Base-by-base conservation (phyloP, 2,888 invertebrate species). In the Acheta domesticus region DNA sequence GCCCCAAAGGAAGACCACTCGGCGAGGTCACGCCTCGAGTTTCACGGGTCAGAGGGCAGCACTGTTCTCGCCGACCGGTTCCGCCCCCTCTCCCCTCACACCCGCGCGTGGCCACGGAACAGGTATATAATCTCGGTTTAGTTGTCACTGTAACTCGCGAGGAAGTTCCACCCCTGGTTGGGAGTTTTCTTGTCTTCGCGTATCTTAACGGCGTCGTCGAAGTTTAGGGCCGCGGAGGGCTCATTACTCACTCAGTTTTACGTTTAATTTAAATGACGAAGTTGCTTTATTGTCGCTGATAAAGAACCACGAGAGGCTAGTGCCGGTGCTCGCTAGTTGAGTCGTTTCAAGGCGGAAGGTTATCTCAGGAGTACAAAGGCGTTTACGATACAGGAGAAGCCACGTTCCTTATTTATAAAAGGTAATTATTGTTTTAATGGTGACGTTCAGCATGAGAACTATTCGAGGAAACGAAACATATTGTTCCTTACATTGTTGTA, bases 21-120 rank as follows among this genome's bases (percentile, higher is more conserved):
- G 62, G 14, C 16, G 16, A 62, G 62, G 62, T 14, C n/a, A 14
- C 14, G 62, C 62, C 14, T 62, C 16, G n/a, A 62, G 62, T 19
- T 14, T 14, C 62, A n/a, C 16, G 62, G 62, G 62, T 62, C 62
- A 62, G 16, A 62, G 62, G 62, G 14, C 62, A 62, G 16, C 16
- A 19, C 16, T 62, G 62, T 62, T 62, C 62, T 62, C 62, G 62
- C 62, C 62, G 62, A 62, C 62, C n/a, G n/a, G 62, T 62, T 62
- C 62, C n/a, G 62, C n/a, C 62, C 62, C n/a, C n/a, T 12, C n/a
- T 8, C 8, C 36, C 36, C 36, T 0, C 36, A 36, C 36, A 36
- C 36, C 36, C 36, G 36, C 36, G 36, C 36, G 36, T 36, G 36
- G 36, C 62, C n/a, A n/a, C 8, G 62, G n/a, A 62, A 62, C 62